Conservation (phyloP, 64 coral and sea anemone genomes). For the Acropora tenuis region DNA sequence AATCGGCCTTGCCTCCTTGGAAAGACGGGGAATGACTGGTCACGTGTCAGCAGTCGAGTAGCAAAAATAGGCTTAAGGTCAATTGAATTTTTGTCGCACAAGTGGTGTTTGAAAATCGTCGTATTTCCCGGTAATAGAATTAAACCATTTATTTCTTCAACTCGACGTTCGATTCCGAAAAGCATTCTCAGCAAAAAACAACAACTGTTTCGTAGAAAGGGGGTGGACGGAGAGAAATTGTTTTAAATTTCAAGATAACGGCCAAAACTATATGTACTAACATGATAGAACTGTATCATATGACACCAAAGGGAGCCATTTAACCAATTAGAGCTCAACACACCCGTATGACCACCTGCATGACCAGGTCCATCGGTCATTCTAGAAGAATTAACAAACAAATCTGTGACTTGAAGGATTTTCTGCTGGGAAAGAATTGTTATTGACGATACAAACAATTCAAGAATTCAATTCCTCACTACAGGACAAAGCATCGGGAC, state of each 20-base stretch:
- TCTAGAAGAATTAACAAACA: background rate
- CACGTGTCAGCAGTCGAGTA: too few species aligned
- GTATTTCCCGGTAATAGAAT: too few species aligned
- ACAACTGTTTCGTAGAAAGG: background rate
- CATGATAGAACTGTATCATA: background rate
- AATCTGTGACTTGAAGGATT: background rate
- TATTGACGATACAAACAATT: background rate
- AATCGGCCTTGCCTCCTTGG: too few species aligned
- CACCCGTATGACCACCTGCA: conserved; percentile 35
- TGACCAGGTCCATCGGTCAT: conserved; percentile 29
- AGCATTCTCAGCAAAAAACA: too few species aligned
- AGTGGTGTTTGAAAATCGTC: too few species aligned
- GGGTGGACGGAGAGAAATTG: too few species aligned
- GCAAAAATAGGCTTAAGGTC: too few species aligned
- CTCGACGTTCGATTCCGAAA: too few species aligned
- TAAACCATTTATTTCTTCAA: too few species aligned
- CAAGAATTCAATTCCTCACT: background rate
- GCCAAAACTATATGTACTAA: background rate
- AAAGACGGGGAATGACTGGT: too few species aligned
- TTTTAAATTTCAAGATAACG: background rate
- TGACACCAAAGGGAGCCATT: background rate
- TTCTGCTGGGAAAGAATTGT: background rate
- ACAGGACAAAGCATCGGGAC: too few species aligned
- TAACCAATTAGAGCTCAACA: conserved; percentile 12
- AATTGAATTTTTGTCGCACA: too few species aligned